These are phyloP conservation scores for Sclerurus mexicanus DNA, from an alignment of 2,113 vertebrate genomes.

Conservation along the genomic window DNA sequence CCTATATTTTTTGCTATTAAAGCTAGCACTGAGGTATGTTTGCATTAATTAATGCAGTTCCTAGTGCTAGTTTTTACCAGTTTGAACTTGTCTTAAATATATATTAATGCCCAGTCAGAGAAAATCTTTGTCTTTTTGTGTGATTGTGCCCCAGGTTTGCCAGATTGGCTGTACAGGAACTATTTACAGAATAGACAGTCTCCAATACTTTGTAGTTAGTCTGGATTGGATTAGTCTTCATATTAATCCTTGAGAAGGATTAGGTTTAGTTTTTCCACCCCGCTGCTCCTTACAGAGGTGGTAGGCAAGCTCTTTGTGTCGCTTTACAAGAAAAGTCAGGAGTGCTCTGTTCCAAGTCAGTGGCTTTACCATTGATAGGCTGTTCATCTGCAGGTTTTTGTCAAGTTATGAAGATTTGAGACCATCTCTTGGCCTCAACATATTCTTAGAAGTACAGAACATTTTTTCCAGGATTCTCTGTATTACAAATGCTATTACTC, in stretches of 20 bases:
- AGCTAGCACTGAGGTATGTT: neutral
- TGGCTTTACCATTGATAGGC: neutral
- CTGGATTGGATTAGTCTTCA: neutral
- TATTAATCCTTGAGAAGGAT: neutral
- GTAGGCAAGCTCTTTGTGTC: neutral
- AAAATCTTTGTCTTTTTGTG: neutral
- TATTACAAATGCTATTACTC: neutral
- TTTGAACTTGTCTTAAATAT: neutral
- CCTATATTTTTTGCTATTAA: neutral
- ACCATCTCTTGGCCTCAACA: neutral
- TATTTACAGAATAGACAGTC: neutral
- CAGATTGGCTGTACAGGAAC: neutral
- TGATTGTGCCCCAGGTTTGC: neutral
- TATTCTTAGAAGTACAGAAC: neutral
- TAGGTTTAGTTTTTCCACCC: neutral
- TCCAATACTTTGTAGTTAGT: neutral
- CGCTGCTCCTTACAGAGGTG: fast-evolving
- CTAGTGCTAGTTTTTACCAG: neutral
- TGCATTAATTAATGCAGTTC: neutral
- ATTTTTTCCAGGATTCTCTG: neutral
- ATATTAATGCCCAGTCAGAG: neutral
- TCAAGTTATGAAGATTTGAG: neutral
- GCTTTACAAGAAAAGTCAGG: neutral
- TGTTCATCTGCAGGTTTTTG: neutral
- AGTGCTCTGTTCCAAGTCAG: neutral